These are phyloP conservation scores for Conus betulinus DNA, from an alignment of 1,140 invertebrate species.

Conservation along the genomic window DNA sequence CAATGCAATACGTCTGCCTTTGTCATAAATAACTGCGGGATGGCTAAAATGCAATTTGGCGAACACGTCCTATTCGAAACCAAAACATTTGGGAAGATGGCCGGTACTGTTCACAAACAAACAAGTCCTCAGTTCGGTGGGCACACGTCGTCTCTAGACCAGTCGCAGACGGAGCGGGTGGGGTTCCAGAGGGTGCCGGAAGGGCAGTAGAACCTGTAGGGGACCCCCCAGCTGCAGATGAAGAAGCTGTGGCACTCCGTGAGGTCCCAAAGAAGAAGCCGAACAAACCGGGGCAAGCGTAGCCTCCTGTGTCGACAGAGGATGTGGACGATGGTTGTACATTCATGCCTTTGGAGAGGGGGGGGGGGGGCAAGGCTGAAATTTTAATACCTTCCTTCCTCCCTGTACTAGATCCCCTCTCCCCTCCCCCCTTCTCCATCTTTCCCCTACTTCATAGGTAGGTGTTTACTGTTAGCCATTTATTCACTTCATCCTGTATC, in stretches of 20 bases:
- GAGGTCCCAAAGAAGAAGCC: slow-evolving; percentile 46
- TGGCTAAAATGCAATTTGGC: too few relatives aligned
- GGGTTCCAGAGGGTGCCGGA: slow-evolving; percentile 47
- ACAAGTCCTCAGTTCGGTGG: background rate
- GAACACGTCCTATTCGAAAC: too few relatives aligned
- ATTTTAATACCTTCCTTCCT: background rate
- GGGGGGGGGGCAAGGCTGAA: background rate
- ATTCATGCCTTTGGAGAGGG: background rate
- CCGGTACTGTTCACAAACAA: too few relatives aligned
- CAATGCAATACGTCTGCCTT: too few relatives aligned
- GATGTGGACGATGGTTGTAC: background rate
- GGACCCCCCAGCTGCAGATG: slow-evolving; percentile 53
- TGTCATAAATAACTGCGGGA: too few relatives aligned
- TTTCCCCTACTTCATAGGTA: background rate
- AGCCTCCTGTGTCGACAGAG: slow-evolving; percentile 28
- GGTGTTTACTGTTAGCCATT: too few relatives aligned
- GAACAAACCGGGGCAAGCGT: slow-evolving; percentile 47
- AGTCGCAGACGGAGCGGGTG: slow-evolving; percentile 46
- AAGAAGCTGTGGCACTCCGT: slow-evolving; percentile 49
- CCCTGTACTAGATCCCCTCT: background rate
- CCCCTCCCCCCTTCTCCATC: background rate
- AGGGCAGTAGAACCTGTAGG: slow-evolving; percentile 51
- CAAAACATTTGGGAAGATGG: too few relatives aligned
- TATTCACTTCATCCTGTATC: too few relatives aligned
- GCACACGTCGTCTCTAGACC: slow-evolving; percentile 46